Conservation (phyloP, 2,113 vertebrate genomes). For the Ptyas mucosa region DNA sequence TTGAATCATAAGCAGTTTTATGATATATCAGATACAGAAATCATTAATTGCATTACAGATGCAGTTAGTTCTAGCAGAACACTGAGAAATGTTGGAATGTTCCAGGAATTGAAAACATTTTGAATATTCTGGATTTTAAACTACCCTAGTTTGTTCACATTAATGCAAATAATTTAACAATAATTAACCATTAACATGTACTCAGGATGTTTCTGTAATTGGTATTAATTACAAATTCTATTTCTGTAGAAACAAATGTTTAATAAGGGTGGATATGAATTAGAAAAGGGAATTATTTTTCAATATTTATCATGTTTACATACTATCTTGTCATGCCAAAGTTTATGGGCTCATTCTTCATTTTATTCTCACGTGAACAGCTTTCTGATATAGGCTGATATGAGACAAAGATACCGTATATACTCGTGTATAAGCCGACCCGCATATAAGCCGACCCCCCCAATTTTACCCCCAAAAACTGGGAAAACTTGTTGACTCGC, state of each 20-base stretch:
- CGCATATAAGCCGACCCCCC: no score
- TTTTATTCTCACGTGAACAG: not conserved
- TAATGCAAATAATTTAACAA: constrained; percentile 11
- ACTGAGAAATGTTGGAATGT: not conserved
- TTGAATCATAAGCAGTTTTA: not conserved
- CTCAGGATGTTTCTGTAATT: not conserved
- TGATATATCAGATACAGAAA: not conserved
- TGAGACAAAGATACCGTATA: not conserved
- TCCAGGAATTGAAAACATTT: not conserved
- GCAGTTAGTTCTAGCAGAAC: not conserved
- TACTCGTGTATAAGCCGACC: no score
- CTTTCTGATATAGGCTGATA: not conserved
- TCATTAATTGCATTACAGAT: not conserved
- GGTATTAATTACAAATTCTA: not conserved
- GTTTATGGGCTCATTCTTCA: not conserved
- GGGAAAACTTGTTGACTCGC: no score
- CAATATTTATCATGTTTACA: not conserved
- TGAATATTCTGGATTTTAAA: not conserved
- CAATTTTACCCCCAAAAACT: no score
- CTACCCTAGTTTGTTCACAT: not conserved
- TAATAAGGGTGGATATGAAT: not conserved
- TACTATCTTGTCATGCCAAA: not conserved
- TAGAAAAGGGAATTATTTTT: not conserved
- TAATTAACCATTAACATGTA: constrained; percentile 3
- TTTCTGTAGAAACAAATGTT: not conserved